Base-by-base conservation (phyloP, 2,113 vertebrate genomes). In the Phrynosoma blainvillii region DNA sequence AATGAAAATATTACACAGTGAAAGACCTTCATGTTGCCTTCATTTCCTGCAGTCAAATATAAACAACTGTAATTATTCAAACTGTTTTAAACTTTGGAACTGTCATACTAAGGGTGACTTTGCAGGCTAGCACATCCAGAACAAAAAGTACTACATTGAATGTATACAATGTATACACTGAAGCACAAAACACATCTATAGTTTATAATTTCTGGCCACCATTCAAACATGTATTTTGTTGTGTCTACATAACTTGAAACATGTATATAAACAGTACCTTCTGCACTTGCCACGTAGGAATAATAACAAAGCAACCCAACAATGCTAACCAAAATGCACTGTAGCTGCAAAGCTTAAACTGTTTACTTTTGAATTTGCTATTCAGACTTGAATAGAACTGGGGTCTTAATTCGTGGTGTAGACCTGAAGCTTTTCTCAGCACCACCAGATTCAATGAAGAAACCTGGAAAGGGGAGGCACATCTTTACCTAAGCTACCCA, bases 1-100 rank as follows among this genome's bases (percentile, higher is more conserved):
- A 95, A 96, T 88, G 27, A 97, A 95, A 97, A 94, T 93, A 86
- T 95, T 95, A 97, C 95, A 97, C 97, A 95, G 94, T 95, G 95
- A 95, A 95, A 94, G 90, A 95, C 93, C 91, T 95, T 95, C 91
- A 93, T 94, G 93, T 83, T 32, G 62, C 40, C 83, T 92, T 96
- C 93, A 95, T 84, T 93, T 89, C 94, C 91, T 95, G 96, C 90
- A 96, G 87, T 91, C 91, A 96, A 94, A 97, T 95, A 96, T 93
- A 93, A 94, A 96, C 92, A 95, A 90, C 93, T 95, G 94, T 85
- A 93, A 76, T 94, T 95, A 95, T 68, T 93, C 90, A 94, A 96
- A 93, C 89, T 95, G 92, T 85, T 95, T 95, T 95, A 95, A 95
- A 91, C 13, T 94, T 94, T 94, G 92, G 93, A 96, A 91, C 66